Evolutionary conservation across 23 tunicate species (phyloP), one percentile per base, ranked within the genome.

Genomic region (Diplosoma virens): DNA sequence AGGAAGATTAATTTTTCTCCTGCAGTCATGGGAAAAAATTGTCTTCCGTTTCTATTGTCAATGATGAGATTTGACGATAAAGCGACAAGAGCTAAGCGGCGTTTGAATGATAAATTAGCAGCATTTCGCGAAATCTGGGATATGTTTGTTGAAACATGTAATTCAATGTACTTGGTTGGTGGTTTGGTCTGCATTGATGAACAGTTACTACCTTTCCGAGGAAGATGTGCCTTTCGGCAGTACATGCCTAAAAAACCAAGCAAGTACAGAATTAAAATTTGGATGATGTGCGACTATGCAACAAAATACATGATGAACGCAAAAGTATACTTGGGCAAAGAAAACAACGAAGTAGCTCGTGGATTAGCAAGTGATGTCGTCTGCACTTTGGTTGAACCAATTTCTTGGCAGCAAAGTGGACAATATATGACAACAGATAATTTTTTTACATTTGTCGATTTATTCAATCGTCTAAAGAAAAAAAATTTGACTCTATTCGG

Each of bases 231-330:
- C 21, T 56, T 56, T 56, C 25, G 63, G 24, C 21, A 56, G 63
- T 56, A 56, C 24, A 56, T 56, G 63, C 63, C 63, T 56, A 56
- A 56, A 11, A 56, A 56, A 56, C 63, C 63, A 56, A 56, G 25
- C 63, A 56, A 56, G 24, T 56, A 56, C 63, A 25, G 63, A 56
- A 56, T 56, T 25, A 56, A 56, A 20, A 56, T 56, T 11, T 56
- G 63, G 63, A 56, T 56, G 71, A 64, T 64, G 71, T 25, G 71
- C 35, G 17, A 64, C 71, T 64, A 9, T 64, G 71, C 71, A 64
- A 64, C 16, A 64, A 64, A 64, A 64, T 64, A 64, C 63, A 56
- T 56, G 63, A 56, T 56, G 63, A 20, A 56, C 25, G 21, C 63
- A 11, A 56, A 56, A 56, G 24, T 56, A 56, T 56, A 56, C 50